A percentile compares a stretch with the other conserved stretches of the same genome.
These are phyloP conservation scores for Lepisosteus osseus DNA, from an alignment of 2,113 vertebrate species.

Conservation along the genomic window DNA sequence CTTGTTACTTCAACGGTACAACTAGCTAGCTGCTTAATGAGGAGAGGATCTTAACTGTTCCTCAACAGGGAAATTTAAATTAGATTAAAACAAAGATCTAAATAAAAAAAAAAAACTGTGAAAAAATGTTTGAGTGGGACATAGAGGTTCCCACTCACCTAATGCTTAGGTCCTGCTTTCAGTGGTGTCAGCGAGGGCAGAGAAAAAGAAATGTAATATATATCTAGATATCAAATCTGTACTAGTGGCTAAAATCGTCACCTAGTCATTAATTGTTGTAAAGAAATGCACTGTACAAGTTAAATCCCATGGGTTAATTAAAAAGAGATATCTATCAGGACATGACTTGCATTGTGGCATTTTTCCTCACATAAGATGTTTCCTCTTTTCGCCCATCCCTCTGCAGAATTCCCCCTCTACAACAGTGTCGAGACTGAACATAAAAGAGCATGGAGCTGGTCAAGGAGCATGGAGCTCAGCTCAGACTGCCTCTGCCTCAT, in stretches of 20 bases:
- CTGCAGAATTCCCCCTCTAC: too few species aligned
- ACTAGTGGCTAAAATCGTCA: constrained; percentile 66
- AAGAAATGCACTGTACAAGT: constrained; percentile 75
- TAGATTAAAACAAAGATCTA: constrained; percentile 31
- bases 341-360: background rate
- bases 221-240: constrained; percentile 57
- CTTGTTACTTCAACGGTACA: constrained; percentile 53
- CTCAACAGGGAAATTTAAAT: constrained; percentile 34
- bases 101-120: constrained; percentile 25
- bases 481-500: too few species aligned
- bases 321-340: constrained; percentile 45
- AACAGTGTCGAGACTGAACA: too few species aligned
- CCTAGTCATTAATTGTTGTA: constrained; percentile 70
- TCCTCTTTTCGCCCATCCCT: too few species aligned
- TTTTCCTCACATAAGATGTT: too few species aligned
- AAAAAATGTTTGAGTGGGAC: constrained; percentile 39
- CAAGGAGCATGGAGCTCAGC: too few species aligned
- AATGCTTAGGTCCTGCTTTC: constrained; percentile 41
- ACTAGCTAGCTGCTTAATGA: constrained; percentile 56
- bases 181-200: constrained; percentile 55
- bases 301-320: constrained; percentile 71
- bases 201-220: constrained; percentile 61
- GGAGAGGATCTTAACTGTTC: constrained; percentile 39
- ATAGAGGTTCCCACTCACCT: constrained; percentile 37
- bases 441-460: too few species aligned